Base-by-base conservation (phyloP, 1,140 invertebrate genomes). In the Bombus vancouverensis region DNA sequence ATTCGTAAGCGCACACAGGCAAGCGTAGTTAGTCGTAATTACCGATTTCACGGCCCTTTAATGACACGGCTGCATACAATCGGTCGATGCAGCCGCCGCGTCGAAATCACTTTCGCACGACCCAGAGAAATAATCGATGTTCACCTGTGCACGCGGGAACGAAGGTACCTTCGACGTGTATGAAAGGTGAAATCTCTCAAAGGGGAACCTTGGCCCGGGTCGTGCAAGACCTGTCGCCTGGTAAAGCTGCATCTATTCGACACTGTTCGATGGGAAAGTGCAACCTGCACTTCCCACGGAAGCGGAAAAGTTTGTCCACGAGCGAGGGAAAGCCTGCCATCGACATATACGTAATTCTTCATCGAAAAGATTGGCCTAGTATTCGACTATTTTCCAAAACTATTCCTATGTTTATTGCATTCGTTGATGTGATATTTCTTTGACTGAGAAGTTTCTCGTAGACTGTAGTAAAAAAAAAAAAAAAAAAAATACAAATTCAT, bases 41-140 rank as follows among this genome's bases (percentile, higher is more conserved):
- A 89, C 72, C 81, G 82, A 89, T 89, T 89, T 89, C 66, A 84
- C 88, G 73, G 81, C 25, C 72, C 74, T 68, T 77, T 89, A 89
- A 89, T 81, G 82, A 81, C 81, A 77, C 74, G 77, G 70, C 80
- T 78, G 79, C 44, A 68, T 75, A 79, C 53, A 84, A 86, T 86
- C 34, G 79, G 74, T 42, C 84, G 84, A 71, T 82, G 88, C 83
- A 89, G 86, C 88, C 79, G 79, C 86, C 81, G 77, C 84, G 82
- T 89, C 87, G 89, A 87, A 93, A 91, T 93, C 92, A 92, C 93
- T 93, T 93, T 93, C 92, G 92, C 92, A 92, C 92, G 92, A 92
- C 90, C 89, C 90, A 82, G 85, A 80, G 88, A 82, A 81, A 92
- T 92, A 89, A 91, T 89, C 92, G 80, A 78, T 83, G 90, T 79